These are phyloP conservation scores for Danio kyathit DNA, from an alignment of 2,797 vertebrate genomes.

Conservation along the genomic window DNA sequence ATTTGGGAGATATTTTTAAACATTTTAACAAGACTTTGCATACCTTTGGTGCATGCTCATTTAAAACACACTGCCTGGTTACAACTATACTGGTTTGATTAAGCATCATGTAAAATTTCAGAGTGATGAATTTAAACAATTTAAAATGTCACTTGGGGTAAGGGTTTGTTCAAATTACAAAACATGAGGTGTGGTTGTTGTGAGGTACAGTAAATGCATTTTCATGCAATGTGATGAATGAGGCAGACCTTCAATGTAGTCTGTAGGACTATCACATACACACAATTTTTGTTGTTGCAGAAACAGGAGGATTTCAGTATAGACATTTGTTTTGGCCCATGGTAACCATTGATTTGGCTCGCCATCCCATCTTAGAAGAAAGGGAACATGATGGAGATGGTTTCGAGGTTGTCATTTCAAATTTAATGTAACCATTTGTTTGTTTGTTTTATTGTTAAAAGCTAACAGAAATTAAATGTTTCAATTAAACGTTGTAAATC, in stretches of 20 bases:
- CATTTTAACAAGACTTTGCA: background rate
- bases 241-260: background rate
- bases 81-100: background rate
- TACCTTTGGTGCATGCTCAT: background rate
- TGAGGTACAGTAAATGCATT: background rate
- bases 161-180: background rate
- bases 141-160: background rate
- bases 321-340: slow-evolving; percentile 2
- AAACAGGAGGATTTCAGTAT: background rate
- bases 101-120: background rate
- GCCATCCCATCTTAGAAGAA: too few species aligned
- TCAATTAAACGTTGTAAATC: too few species aligned
- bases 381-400: too few species aligned
- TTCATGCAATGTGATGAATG: background rate
- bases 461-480: too few species aligned
- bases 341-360: too few species aligned
- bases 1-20: background rate
- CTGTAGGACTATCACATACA: background rate
- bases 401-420: too few species aligned
- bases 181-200: background rate
- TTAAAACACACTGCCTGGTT: background rate
- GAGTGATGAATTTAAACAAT: too few species aligned
- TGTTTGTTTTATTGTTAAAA: too few species aligned
- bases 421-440: too few species aligned
- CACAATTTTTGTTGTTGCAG: background rate